Base-by-base conservation (phyloP, 2,888 invertebrate species). In the Aethes cnicana region DNA sequence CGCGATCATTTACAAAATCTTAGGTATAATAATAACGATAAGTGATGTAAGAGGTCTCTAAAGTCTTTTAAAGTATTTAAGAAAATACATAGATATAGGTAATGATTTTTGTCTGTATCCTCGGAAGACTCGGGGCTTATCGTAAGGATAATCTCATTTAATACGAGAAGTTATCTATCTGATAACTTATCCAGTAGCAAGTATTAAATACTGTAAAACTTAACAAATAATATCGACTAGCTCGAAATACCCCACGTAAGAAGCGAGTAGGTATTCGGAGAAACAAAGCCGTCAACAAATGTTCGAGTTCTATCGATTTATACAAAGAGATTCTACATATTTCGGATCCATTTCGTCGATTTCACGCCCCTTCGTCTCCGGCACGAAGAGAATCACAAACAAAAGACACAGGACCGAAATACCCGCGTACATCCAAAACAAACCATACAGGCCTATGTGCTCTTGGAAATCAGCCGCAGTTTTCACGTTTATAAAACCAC, bases 341-440 rank as follows among this genome's bases (percentile, higher is more conserved):
- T 92, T 92, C 2, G 94, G 92, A 69, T 95, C 94, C 93, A 97
- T 96, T 80, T 97, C 96, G 69, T 96, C 96, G 62, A 97, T 91
- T 68, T 96, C 95, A 55, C 94, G 93, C 1, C 97, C 97, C 75
- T 96, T 97, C 4, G 97, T 97, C 84, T 97, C 97, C 1, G 97
- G 97, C 2, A 97, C 95, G 69, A 94, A 95, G 57, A 94, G 92
- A 8, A 95, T 93, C 1, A 97, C 95, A 81, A 97, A 97, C 61
- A 95, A 91, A 6, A 96, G 89, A 49, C 96, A 95, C 49, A 94
- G 88, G 0, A 96, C 92, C 2, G 96, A 95, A 58, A 96, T 93
- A 1, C 93, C 93, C 0, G 96, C 94, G 74, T 97, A 97, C 64
- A 97, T 84, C 95, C 96, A 96, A 76, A 97, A 97, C 1, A 96